phyloP scores from a whole-genome alignment of 2,888 invertebrate species.

The Sesamia inferens region DNA sequence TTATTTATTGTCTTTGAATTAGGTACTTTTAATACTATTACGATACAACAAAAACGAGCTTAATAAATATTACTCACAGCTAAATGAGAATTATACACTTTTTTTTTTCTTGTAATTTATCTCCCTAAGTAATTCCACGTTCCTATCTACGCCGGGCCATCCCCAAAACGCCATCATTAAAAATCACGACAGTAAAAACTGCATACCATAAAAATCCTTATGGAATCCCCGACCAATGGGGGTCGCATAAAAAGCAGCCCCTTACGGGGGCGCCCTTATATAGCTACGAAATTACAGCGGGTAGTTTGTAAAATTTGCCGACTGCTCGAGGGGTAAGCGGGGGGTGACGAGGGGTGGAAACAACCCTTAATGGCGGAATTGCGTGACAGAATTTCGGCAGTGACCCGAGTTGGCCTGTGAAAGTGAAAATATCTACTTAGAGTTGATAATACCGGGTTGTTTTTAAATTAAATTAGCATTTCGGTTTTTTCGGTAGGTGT shows the following conservation, averaged over 20 bases:
- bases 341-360: conserved; percentile 71
- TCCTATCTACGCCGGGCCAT: not conserved
- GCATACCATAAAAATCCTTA: conserved; percentile 79
- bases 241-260: conserved; percentile 77
- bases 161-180: conserved; percentile 46
- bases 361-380: conserved; percentile 89
- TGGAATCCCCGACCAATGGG: conserved; percentile 71
- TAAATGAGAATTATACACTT: no score
- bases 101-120: not conserved
- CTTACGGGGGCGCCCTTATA: conserved; percentile 76
- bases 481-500: conserved; percentile 4
- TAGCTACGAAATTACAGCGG: conserved; percentile 83
- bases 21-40: no score
- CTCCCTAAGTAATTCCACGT: no score
- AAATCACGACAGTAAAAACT: conserved; percentile 76
- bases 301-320: conserved; percentile 89
- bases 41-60: no score
- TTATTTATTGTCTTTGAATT: no score
- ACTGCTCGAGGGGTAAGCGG: conserved; percentile 62
- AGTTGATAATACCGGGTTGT: conserved; percentile 72
- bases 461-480: conserved; percentile 31
- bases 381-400: conserved; percentile 90
- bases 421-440: conserved; percentile 87
- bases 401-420: conserved; percentile 87
- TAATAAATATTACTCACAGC: not conserved